These are phyloP conservation scores for Habroteleia sp. DNA, from an alignment of 2,888 invertebrate species.

Conservation along the genomic window DNA sequence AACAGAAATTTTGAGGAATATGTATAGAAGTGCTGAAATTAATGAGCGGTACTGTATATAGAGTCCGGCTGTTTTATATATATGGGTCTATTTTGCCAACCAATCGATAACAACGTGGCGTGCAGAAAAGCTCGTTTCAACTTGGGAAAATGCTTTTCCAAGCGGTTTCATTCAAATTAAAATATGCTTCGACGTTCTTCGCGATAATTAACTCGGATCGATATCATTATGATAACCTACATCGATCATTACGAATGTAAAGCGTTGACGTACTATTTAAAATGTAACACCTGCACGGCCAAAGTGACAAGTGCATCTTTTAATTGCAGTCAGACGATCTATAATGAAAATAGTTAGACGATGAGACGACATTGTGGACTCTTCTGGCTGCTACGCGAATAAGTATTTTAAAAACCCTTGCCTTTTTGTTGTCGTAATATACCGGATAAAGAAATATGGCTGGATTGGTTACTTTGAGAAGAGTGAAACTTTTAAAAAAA, in stretches of 20 bases:
- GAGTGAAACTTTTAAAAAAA: too few species aligned
- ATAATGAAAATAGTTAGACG: too few species aligned
- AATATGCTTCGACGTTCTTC: not conserved
- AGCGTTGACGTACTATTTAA: conserved; percentile 1
- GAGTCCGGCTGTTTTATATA: conserved; percentile 19
- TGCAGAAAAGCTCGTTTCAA: not conserved
- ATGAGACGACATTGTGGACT: not conserved
- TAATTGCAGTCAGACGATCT: not conserved
- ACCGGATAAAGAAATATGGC: too few species aligned
- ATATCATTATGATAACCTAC: conserved; percentile 9
- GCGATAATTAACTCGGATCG: not conserved
- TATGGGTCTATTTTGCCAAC: conserved; percentile 34
- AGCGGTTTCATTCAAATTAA: not conserved
- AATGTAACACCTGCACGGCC: conserved; percentile 4
- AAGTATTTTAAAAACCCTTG: too few species aligned
- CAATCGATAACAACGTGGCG: conserved; percentile 7
- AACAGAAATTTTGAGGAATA: too few species aligned
- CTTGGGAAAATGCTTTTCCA: not conserved
- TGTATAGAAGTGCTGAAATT: too few species aligned
- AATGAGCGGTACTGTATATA: too few species aligned
- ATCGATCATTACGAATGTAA: conserved; percentile 7
- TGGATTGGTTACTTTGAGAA: too few species aligned
- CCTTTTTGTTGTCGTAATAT: too few species aligned
- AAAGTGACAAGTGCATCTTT: conserved; percentile 1
- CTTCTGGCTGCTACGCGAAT: too few species aligned